Evolutionary conservation across 1,140 invertebrate genomes (phyloP).

Genomic region (Luehdorfia chinensis): DNA sequence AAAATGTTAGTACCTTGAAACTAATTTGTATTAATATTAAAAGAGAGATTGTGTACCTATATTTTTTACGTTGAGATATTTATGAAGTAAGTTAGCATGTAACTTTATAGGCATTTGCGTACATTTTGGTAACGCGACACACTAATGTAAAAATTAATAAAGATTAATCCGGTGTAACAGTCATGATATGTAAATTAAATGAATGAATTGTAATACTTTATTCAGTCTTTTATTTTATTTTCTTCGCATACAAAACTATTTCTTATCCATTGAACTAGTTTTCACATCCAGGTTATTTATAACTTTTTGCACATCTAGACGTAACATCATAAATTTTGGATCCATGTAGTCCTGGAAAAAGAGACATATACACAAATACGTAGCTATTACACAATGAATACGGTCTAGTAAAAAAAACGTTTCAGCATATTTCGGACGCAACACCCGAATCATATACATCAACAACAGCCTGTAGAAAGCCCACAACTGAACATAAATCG

Average conservation of each 20-base stretch:
- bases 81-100: constrained; percentile 44
- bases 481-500: too few species aligned
- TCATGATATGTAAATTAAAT: constrained; percentile 45
- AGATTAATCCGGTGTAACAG: constrained; percentile 41
- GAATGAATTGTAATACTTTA: constrained; percentile 32
- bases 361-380: constrained; percentile 16
- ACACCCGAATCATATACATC: too few species aligned
- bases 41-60: constrained; percentile 52
- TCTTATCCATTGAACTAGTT: constrained; percentile 25
- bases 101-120: constrained; percentile 57
- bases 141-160: constrained; percentile 36
- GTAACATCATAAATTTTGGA: constrained; percentile 69
- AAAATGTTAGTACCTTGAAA: constrained; percentile 42
- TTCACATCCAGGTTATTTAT: constrained; percentile 56
- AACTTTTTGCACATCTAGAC: constrained; percentile 64
- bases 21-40: constrained; percentile 33
- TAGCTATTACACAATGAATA: too few species aligned
- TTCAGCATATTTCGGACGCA: too few species aligned
- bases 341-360: constrained; percentile 64
- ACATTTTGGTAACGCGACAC: constrained; percentile 72
- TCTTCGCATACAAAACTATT: constrained; percentile 21
- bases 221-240: constrained; percentile 15
- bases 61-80: constrained; percentile 68
- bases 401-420: too few species aligned
- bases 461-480: too few species aligned